Conservation (phyloP, 2,888 invertebrate species). For the Drosophila anomelani region DNA sequence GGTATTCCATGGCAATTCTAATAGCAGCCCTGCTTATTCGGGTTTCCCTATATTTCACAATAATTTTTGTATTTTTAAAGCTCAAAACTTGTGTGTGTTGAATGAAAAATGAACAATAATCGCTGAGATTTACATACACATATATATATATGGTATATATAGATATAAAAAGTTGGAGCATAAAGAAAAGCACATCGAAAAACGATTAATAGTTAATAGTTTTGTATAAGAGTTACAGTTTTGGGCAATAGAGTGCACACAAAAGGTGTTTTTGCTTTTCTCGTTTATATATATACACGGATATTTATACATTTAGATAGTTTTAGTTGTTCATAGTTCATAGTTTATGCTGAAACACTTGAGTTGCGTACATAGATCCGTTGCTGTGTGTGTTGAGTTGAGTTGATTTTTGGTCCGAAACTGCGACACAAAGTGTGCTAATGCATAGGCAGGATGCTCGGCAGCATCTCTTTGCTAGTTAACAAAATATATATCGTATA, state of each 20-base stretch:
- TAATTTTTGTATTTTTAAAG: slow-evolving; percentile 45
- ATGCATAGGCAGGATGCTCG: slow-evolving; percentile 55
- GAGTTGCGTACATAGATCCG: slow-evolving; percentile 45
- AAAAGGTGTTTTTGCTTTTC: slow-evolving; percentile 36
- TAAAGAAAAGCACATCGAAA: slow-evolving; percentile 67
- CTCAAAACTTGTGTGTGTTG: slow-evolving; percentile 44
- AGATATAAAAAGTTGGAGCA: slow-evolving; percentile 34
- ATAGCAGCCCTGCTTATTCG: not conserved
- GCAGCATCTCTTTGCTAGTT: slow-evolving; percentile 54
- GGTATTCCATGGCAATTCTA: too few species aligned
- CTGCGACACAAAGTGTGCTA: slow-evolving; percentile 37
- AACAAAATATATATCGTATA: slow-evolving; percentile 80
- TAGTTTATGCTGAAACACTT: slow-evolving; percentile 45
- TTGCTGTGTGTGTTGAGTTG: slow-evolving; percentile 2
- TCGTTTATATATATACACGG: slow-evolving; percentile 25
- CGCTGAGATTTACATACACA: slow-evolving; percentile 30
- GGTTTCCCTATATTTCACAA: not conserved
- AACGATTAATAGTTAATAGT: slow-evolving; percentile 41
- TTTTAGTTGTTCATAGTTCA: slow-evolving; percentile 4
- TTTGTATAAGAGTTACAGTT: slow-evolving; percentile 60
- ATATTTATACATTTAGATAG: slow-evolving; percentile 11
- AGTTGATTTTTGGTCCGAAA: slow-evolving; percentile 39
- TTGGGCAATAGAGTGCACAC: slow-evolving; percentile 42
- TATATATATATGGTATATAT: slow-evolving; percentile 23
- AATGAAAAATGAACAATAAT: slow-evolving; percentile 49